Evolutionary conservation across 1,140 invertebrate species (phyloP), one percentile per base, ranked within the genome.

Genomic region (Cotesia chilonis): DNA sequence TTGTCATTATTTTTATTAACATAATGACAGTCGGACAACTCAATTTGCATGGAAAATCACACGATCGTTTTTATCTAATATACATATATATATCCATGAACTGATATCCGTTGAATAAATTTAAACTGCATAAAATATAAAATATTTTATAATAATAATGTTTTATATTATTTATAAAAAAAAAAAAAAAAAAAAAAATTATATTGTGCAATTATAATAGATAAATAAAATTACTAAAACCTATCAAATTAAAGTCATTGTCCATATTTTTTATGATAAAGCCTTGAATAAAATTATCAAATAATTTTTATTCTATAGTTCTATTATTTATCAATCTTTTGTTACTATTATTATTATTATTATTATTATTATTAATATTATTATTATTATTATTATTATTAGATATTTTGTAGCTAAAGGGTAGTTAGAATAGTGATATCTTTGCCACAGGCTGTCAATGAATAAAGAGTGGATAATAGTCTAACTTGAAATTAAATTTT

Each of bases 21-120:
- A 82, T 82, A 82, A 82, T 82, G 81, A 82, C 79, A 80, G 78
- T 72, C 77, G 74, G 76, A 82, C 81, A 82, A 82, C 81, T 82
- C 79, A 81, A 82, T 82, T 82, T 82, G 81, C 81, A 82, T 82
- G 78, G 74, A 76, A 82, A 81, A 82, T 82, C 80, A 81, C 76
- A 79, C 72, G 65, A 74, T 14, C n/a, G 1, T 47, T 47, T 47
- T 47, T 47, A 47, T 47, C 14, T 59, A 20, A 20, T 59, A 52
- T 54, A 20, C 7, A 52, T 67, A 52, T 67, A 5, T 61, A 61
- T 61, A 9, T 36, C 38, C 7, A 61, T 36, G 3, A 41, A 64
- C 6, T 9, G 5, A 61, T 37, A 41, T 28, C 5, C 20, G 41
- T 28, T 37, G 60, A 37, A 12, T 37, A 28, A 38, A 12, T 12